Evolutionary conservation across 2,797 vertebrate genomes (phyloP), one percentile per base, ranked within the genome.

Genomic region (Darevskia mixta): DNA sequence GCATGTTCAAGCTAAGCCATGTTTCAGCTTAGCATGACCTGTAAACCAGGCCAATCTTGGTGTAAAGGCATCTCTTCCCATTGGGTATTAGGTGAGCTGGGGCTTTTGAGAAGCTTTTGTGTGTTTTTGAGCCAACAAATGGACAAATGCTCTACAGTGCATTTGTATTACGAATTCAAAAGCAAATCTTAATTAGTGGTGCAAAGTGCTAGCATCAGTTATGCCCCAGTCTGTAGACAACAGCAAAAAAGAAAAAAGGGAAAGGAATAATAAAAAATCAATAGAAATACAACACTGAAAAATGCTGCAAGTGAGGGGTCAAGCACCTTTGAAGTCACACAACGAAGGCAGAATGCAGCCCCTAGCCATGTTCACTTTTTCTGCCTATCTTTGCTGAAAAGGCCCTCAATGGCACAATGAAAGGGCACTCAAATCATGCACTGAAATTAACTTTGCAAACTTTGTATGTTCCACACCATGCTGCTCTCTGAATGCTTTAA

Each of bases 361-460:
- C 91, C 77, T 5, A 32, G 6, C 82, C 72, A 89, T 15, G 10
- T 72, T 4, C 82, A 77, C 71, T 87, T 90, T 77, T 88, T 38
- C 23, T 18, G 86, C 32, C 2, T 87, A 77, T 84, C 82, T 38
- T 89, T 86, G 76, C 86, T 90, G 93, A 91, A 87, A 20, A 90
- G 85, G 86, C 18, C 88, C 86, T 91, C 87, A 87, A 80, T 72
- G 38, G 81, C 32, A 88, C 83, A 75, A 93, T 88, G 90, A 92
- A 94, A 91, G 89, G 82, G 29, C 92, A 69, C 71, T 89, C 84
- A 92, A 94, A 86, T 73, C 71, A 81, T 85, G 85, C 79, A 78
- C 87, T 93, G 91, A 92, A 95, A 90, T 90, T 91, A 92, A 92
- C 89, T 94, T 94, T 92, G 90, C 71, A 89, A 93, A 93, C 0